phyloP scores from a whole-genome alignment of 2,888 invertebrate species.

The Drosophila cognata region DNA sequence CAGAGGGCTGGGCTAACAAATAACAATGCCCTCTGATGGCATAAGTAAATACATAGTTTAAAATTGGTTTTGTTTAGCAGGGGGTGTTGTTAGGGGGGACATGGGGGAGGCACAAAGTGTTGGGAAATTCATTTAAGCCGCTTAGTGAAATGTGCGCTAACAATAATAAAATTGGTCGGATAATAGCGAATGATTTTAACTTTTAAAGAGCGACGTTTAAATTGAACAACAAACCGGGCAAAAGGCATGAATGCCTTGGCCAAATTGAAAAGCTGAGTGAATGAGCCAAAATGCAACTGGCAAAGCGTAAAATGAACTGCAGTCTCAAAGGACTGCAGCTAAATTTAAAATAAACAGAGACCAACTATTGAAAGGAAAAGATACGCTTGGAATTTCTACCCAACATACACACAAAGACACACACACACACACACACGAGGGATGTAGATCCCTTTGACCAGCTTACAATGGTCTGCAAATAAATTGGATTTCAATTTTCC shows the following conservation, averaged over 20 bases:
- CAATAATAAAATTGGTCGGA: conserved; percentile 65
- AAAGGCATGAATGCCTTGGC: background rate
- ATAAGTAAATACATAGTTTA: conserved; percentile 78
- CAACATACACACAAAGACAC: conserved; percentile 14
- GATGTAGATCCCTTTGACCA: conserved; percentile 56
- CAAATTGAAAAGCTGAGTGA: conserved; percentile 27
- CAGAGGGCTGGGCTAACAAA: conserved; percentile 30
- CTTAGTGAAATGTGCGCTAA: conserved; percentile 68
- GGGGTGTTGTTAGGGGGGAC: background rate
- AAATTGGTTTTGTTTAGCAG: conserved; percentile 61
- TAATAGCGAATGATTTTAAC: conserved; percentile 60
- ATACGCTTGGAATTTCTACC: conserved; percentile 9
- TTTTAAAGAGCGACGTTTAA: conserved; percentile 59
- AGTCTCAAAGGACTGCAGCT: conserved; percentile 50
- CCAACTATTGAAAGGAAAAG: conserved; percentile 21
- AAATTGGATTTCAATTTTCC: conserved; percentile 70
- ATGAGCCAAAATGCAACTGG: conserved; percentile 54
- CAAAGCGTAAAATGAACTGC: conserved; percentile 67
- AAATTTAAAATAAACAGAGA: conserved; percentile 53
- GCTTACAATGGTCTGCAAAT: conserved; percentile 64
- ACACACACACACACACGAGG: conserved; percentile 12
- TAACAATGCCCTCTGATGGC: conserved; percentile 71
- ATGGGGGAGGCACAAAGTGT: conserved; percentile 23
- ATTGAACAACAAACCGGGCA: conserved; percentile 38
- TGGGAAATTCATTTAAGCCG: conserved; percentile 73